A percentile compares a stretch with the other conserved stretches of the same genome.
Conservation (phyloP, 2,888 invertebrate species). For the Scaptomyza cyrtandrae region DNA sequence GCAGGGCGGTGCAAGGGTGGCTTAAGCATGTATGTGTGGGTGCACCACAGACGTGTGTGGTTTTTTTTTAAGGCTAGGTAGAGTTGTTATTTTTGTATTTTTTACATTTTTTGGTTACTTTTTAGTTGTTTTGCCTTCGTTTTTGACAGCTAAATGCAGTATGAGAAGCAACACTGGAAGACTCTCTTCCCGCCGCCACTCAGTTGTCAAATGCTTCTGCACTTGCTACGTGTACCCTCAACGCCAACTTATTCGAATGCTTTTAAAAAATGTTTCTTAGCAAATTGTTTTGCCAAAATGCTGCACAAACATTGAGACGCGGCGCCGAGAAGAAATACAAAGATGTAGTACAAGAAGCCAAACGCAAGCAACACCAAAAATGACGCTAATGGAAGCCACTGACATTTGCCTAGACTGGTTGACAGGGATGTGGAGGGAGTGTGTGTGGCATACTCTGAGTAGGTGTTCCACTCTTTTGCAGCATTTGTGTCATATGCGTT, state of each 20-base stretch:
- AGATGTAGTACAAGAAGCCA: constrained; percentile 22
- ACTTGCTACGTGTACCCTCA: constrained; percentile 47
- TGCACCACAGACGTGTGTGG: constrained; percentile 44
- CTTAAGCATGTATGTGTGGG: constrained; percentile 42
- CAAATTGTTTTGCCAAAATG: constrained; percentile 79
- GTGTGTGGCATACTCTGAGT: background rate
- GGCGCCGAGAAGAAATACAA: constrained; percentile 23
- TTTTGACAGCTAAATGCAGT: constrained; percentile 79
- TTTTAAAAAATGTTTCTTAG: constrained; percentile 75
- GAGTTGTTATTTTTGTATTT: constrained; percentile 27
- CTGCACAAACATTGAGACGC: constrained; percentile 50
- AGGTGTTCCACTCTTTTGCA: constrained; percentile 31
- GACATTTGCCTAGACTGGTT: constrained; percentile 43
- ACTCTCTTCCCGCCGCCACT: constrained; percentile 45
- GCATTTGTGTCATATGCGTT: constrained; percentile 63
- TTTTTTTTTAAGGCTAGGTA: constrained; percentile 37
- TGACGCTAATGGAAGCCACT: constrained; percentile 75
- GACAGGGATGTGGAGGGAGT: background rate
- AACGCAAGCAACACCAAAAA: constrained; percentile 49
- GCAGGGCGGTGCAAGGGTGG: background rate
- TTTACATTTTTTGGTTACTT: background rate
- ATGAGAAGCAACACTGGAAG: constrained; percentile 41
- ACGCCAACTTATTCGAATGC: constrained; percentile 32
- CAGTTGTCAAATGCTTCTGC: constrained; percentile 70
- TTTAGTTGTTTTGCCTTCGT: constrained; percentile 57